Percentiles rank a stretch among this genome's conserved stretches.
Evolutionary conservation across 2,888 invertebrate genomes (phyloP).

Genomic region (Athetis lepigone): DNA sequence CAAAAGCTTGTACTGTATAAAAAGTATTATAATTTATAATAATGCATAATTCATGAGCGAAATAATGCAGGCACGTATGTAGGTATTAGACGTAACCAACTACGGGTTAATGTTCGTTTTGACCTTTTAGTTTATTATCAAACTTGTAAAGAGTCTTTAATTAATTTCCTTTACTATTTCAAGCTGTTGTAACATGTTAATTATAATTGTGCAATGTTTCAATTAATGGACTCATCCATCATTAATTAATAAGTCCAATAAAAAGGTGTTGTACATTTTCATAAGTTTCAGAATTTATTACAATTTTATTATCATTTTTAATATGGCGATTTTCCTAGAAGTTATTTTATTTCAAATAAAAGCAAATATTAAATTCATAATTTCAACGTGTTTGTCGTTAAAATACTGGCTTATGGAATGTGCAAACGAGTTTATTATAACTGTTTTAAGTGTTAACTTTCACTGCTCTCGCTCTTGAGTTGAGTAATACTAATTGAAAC

Average conservation of each 20-base stretch:
- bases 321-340: neutral
- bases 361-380: neutral
- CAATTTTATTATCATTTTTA: neutral
- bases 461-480: slow-evolving; percentile 36
- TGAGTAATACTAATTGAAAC: slow-evolving; percentile 29
- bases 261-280: too few relatives aligned
- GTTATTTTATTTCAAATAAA: neutral
- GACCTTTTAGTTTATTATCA: neutral
- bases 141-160: neutral
- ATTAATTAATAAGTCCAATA: neutral
- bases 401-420: too few relatives aligned
- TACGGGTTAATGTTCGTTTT: neutral
- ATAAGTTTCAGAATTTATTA: neutral
- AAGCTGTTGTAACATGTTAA: neutral
- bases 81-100: neutral
- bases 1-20: too few relatives aligned
- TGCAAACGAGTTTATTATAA: slow-evolving; percentile 16
- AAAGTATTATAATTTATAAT: slow-evolving; percentile 24
- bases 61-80: slow-evolving; percentile 1
- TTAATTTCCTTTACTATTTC: too few relatives aligned
- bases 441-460: slow-evolving; percentile 41
- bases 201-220: neutral
- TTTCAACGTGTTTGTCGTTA: slow-evolving; percentile 1
- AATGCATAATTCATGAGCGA: slow-evolving; percentile 35
- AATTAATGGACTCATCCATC: neutral